A percentile compares a stretch with the other conserved stretches of the same genome.
These are phyloP conservation scores for Charaxes varanes DNA, from an alignment of 1,140 invertebrate genomes.

Conservation along the genomic window DNA sequence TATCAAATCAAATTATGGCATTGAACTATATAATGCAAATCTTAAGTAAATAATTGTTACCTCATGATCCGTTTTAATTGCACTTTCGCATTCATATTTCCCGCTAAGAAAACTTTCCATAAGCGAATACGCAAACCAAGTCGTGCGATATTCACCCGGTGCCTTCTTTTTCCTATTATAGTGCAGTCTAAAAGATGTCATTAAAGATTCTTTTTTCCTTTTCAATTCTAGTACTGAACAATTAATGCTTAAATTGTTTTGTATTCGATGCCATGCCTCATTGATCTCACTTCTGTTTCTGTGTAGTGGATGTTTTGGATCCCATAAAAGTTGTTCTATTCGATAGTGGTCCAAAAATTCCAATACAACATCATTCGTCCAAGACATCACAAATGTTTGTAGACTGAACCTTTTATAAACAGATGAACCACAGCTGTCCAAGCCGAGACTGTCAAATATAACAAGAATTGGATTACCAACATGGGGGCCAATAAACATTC, in stretches of 20 bases:
- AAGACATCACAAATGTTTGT: slow-evolving; percentile 36
- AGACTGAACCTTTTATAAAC: too few species aligned
- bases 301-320: slow-evolving; percentile 35
- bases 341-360: slow-evolving; percentile 42
- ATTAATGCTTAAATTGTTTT: slow-evolving; percentile 41
- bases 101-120: slow-evolving; percentile 58
- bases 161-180: slow-evolving; percentile 43
- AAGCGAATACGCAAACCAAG: slow-evolving; percentile 50
- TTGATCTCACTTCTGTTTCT: slow-evolving; percentile 25
- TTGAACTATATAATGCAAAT: not conserved
- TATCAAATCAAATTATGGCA: not conserved
- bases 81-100: slow-evolving; percentile 56
- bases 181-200: slow-evolving; percentile 54
- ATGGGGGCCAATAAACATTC: too few species aligned
- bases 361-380: slow-evolving; percentile 37
- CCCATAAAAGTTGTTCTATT: slow-evolving; percentile 36
- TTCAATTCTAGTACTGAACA: slow-evolving; percentile 46
- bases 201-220: slow-evolving; percentile 58
- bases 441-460: slow-evolving; percentile 27
- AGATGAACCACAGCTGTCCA: too few species aligned
- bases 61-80: slow-evolving; percentile 18
- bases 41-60: not conserved
- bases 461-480: too few species aligned
- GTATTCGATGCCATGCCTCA: slow-evolving; percentile 41
- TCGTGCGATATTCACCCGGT: slow-evolving; percentile 34